These are phyloP conservation scores for Kryptolebias ocellatus DNA, from an alignment of 2,797 vertebrate genomes.

Conservation along the genomic window DNA sequence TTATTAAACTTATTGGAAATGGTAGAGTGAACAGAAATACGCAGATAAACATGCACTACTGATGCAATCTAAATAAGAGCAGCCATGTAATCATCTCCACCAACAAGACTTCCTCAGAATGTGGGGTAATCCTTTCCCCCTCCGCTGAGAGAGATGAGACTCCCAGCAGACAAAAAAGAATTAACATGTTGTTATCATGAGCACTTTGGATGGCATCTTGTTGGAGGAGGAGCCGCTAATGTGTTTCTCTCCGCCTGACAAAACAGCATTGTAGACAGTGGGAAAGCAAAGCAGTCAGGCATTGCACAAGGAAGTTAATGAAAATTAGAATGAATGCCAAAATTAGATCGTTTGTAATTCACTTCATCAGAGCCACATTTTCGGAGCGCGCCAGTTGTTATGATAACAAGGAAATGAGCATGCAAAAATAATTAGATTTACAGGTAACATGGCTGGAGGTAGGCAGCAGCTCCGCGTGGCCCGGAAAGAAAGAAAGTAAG, in stretches of 20 bases:
- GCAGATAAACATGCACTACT: conserved; percentile 40
- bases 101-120: conserved; percentile 33
- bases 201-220: conserved; percentile 40
- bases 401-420: background rate
- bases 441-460: background rate
- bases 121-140: conserved; percentile 39
- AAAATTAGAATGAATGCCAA: background rate
- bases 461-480: too few relatives aligned
- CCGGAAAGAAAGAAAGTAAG: too few relatives aligned
- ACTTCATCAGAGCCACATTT: background rate
- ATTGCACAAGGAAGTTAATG: background rate
- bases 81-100: conserved; percentile 27
- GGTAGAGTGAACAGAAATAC: conserved; percentile 23
- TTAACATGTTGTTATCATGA: conserved; percentile 65
- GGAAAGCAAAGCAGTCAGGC: conserved; percentile 13
- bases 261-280: conserved; percentile 10
- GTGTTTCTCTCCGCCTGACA: conserved; percentile 30
- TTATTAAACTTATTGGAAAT: conserved; percentile 41
- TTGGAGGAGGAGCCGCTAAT: conserved; percentile 57
- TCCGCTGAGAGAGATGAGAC: conserved; percentile 11
- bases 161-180: conserved; percentile 62
- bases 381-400: too few relatives aligned
- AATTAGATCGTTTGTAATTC: background rate
- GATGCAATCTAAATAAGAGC: conserved; percentile 18
- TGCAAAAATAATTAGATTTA: background rate